Base-by-base conservation (phyloP, 2,888 invertebrate species). In the Empis stercorea region DNA sequence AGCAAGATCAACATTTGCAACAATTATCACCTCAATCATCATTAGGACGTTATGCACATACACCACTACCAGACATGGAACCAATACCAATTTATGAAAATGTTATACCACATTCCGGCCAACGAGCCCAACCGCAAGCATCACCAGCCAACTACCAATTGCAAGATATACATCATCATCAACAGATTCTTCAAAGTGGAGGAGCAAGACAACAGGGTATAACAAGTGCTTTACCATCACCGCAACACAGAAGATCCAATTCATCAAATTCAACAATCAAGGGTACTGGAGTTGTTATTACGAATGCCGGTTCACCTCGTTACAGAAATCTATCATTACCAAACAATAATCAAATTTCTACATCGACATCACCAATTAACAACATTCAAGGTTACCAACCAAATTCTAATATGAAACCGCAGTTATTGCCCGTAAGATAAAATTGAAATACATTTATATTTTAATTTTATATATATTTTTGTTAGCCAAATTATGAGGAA, bases 51-150 rank as follows among this genome's bases (percentile, higher is more conserved):
- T 69, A 65, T 52, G 66, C 69, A 1, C 70, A 70, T 43, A 69
- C 70, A 51, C 76, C 76, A 11, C 73, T 76, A 57, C 71, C 67
- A 7, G 76, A 74, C 57, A 70, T 73, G 37, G 76, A 77, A 50
- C 59, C 61, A 6, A 71, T 70, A 17, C 76, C 79, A 27, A 78
- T 81, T n/a, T 79, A 79, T 57, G 79, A 79, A 61, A 79, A 79
- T 55, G 76, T 76, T 59, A 78, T 71, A 70, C 78, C 75, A 60
- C 73, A 75, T 54, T 61, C 68, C 46, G 70, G 63, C 39, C 73
- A 74, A 56, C 70, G 75, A 23, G 68, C 68, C 2, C 70, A 70
- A 53, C 70, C 70, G 2, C 70, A 68, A 51, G 66, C 65, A 30
- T 65, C 68, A 15, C 66, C 68, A 44, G 66, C 69, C 11, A 64